Percentiles rank a stretch among this genome's conserved stretches.
phyloP scores from a whole-genome alignment of 2,797 vertebrate species.

The Pelodytes ibericus region DNA sequence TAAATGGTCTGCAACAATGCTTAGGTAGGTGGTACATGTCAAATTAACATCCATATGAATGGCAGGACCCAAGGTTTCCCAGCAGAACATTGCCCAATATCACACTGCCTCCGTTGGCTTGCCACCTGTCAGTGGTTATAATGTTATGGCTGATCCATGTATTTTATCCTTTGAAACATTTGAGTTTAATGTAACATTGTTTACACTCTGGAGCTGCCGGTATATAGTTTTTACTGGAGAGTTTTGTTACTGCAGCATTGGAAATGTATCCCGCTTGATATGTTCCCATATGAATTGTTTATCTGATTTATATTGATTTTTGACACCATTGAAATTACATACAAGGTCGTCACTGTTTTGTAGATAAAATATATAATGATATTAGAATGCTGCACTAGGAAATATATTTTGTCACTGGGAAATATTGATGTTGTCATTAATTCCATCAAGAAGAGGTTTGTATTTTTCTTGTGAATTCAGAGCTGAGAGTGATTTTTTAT shows the following conservation, averaged over 20 bases:
- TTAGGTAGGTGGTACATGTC: no score
- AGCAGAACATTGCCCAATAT: no score
- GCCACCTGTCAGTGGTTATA: no score
- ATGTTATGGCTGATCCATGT: no score
- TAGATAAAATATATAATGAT: constrained; percentile 22
- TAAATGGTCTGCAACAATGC: no score
- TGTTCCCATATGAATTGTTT: constrained; percentile 25
- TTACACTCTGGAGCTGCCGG: not conserved
- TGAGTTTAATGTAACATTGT: no score
- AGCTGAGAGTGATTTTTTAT: constrained; percentile 15
- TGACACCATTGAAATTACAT: constrained; percentile 22
- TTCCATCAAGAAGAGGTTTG: constrained; percentile 15
- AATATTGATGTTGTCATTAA: constrained; percentile 32
- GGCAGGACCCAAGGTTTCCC: no score
- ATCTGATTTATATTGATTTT: constrained; percentile 40
- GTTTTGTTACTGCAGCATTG: not conserved
- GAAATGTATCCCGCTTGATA: not conserved
- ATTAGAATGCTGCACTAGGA: constrained; percentile 14
- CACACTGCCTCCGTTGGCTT: no score
- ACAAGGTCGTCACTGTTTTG: constrained; percentile 34
- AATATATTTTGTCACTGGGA: constrained; percentile 24
- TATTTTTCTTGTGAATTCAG: constrained; percentile 5
- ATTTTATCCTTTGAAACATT: no score
- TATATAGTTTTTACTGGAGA: not conserved
- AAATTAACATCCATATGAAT: no score